Base-by-base conservation (phyloP, 2,113 vertebrate species). In the Rhombomys opimus region DNA sequence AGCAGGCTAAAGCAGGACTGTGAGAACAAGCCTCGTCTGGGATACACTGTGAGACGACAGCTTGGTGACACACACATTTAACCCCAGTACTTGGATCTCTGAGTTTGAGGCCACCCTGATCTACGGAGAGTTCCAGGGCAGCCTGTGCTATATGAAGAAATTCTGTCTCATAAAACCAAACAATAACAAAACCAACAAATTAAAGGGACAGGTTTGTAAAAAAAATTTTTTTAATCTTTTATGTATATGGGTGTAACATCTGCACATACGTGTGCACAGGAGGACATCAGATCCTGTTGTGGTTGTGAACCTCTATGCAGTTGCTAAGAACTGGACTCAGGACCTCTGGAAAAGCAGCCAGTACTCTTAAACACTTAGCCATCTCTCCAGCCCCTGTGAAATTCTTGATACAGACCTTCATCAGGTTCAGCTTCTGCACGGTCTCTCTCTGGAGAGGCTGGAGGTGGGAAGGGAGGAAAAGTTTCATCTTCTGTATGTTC, bases 381-480 rank as follows among this genome's bases (percentile, higher is more conserved):
- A 57, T 15, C 57, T 57, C 57, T 57, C 57, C 57, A 57, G 57
- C 57, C 57, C 57, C 57, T 57, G n/a, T 32, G 25, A 92, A 57
- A 86, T 10, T 95, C 57, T 73, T 32, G 23, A 61, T 68, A 88
- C 84, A 95, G 91, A 98, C 99, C 99, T 98, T 98, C 98, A 59
- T 98, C 98, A 59, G 70, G 95, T 72, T 98, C 98, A 80, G 98
- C 97, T 82, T 95, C 98, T 11, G 98, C 98, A 0, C 89, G 97
- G 22, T 97, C 97, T 86, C 96, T 98, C 54, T 98, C 99, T 0
- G 99, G 99, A 72, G 99, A 99, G 52, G 82, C 96, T 27, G 99
- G 99, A 13, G 99, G 99, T 1, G 99, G 99, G 2, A 99, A 98
- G 41, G 99, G 99, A 30, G 99, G 99, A 89, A 99, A 99, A 0